Base-by-base conservation (phyloP, 1,140 invertebrate genomes). In the Anagrus nilaparvatae region DNA sequence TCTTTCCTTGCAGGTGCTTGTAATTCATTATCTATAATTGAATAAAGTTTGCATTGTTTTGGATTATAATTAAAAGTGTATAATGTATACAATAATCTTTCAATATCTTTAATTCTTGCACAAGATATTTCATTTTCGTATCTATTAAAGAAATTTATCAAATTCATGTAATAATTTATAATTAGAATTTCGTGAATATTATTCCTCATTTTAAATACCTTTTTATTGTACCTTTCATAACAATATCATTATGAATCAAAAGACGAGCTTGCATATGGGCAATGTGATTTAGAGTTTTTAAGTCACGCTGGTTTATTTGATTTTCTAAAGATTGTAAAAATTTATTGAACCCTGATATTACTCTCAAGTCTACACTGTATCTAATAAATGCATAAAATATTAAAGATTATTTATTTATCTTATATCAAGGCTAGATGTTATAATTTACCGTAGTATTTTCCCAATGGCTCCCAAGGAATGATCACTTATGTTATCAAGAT, bases 91-190 rank as follows among this genome's bases (percentile, higher is more conserved):
- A 70, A 46, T 3, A 79, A 55, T 43, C 77, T 63, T 59, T 81
- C 79, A 8, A 80, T 54, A 47, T 82, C 78, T 60, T 82, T 81
- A 1, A 80, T 32, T 37, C 78, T 65, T 0, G 64, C 51, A 2
- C 38, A 18, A 3, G 58, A 25, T 3, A 70, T 12, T 40, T 63
- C 43, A 1, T 50, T 42, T 32, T 47, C 18, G 19, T 54, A 40
- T 30, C 62, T 63, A 37, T 10, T 35, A 33, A 33, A 47, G 6
- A 27, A 33, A 16, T 10, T 23, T 39, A 25, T 24, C 5, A 27
- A 29, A 36, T 16, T 21, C 12, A 34, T 25, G 8, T 4, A 3
- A 36, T 19, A 25, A 44, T 10, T 7, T 13, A 25, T 25, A 1
- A 14, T 30, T 18, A 5, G 12, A 6, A 29, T 39, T 34, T 18